Percentiles rank a stretch among this genome's conserved stretches.
Evolutionary conservation across 1,140 invertebrate genomes (phyloP).

Genomic region (Phymorhynchus buccinoides): DNA sequence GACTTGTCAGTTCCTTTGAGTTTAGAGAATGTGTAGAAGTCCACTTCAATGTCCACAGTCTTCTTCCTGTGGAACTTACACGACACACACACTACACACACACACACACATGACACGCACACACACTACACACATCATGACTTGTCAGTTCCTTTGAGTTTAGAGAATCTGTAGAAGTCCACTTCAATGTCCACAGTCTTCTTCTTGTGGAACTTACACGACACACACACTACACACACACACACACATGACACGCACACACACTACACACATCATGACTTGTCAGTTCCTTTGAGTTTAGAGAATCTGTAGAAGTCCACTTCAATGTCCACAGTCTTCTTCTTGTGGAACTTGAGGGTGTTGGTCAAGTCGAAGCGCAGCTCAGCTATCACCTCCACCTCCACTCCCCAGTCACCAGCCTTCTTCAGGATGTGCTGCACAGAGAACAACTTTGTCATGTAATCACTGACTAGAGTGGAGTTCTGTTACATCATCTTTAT

Average conservation of each 20-base stretch:
- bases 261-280: slow-evolving; percentile 82
- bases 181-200: slow-evolving; percentile 90
- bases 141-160: too few species aligned
- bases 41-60: slow-evolving; percentile 91
- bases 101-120: too few species aligned
- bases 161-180: slow-evolving; percentile 82
- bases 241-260: too few species aligned
- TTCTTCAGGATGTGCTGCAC: slow-evolving; percentile 83
- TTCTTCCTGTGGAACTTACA: slow-evolving; percentile 93
- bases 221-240: slow-evolving; percentile 90
- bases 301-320: slow-evolving; percentile 86
- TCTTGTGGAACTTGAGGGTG: slow-evolving; percentile 94
- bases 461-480: not conserved
- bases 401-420: slow-evolving; percentile 80
- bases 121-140: too few species aligned
- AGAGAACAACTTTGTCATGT: slow-evolving; percentile 28
- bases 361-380: slow-evolving; percentile 88
- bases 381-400: slow-evolving; percentile 87
- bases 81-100: too few species aligned
- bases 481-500: too few species aligned
- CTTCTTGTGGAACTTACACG: slow-evolving; percentile 92
- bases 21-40: slow-evolving; percentile 81
- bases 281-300: slow-evolving; percentile 77
- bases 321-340: slow-evolving; percentile 87
- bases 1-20: too few species aligned